These are phyloP conservation scores for Zaprionus camerounensis DNA, from an alignment of 1,140 invertebrate species.

Conservation along the genomic window DNA sequence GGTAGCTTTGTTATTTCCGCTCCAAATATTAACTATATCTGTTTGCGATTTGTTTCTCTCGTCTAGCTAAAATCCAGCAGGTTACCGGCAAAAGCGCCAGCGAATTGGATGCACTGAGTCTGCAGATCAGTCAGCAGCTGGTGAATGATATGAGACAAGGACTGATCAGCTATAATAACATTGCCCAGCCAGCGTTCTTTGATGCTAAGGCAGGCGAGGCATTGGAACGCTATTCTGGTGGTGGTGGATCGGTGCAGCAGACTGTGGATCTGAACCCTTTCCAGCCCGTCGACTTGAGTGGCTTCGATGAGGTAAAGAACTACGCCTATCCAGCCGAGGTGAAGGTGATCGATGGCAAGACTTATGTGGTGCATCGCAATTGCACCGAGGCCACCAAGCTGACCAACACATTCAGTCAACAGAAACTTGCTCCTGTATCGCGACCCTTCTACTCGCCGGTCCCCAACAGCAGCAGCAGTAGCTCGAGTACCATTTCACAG, in stretches of 20 bases:
- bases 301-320: conserved; percentile 77
- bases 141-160: conserved; percentile 70
- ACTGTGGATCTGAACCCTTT: conserved; percentile 52
- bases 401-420: conserved; percentile 31
- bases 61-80: conserved; percentile 59
- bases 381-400: conserved; percentile 72
- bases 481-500: conserved; percentile 39
- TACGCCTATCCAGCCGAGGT: conserved; percentile 77
- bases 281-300: conserved; percentile 65
- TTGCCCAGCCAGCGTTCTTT: conserved; percentile 72
- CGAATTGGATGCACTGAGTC: conserved; percentile 62
- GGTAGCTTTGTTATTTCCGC: background rate
- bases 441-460: conserved; percentile 21
- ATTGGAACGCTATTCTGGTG: conserved; percentile 43
- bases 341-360: conserved; percentile 76
- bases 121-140: conserved; percentile 60
- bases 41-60: background rate
- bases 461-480: conserved; percentile 13
- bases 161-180: conserved; percentile 55
- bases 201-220: conserved; percentile 65
- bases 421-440: conserved; percentile 22
- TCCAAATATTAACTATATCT: background rate
- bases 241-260: conserved; percentile 44
- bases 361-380: conserved; percentile 77
- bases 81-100: conserved; percentile 59